Evolutionary conservation across 2,888 invertebrate species (phyloP).

Genomic region (Drosophila bunnanda): DNA sequence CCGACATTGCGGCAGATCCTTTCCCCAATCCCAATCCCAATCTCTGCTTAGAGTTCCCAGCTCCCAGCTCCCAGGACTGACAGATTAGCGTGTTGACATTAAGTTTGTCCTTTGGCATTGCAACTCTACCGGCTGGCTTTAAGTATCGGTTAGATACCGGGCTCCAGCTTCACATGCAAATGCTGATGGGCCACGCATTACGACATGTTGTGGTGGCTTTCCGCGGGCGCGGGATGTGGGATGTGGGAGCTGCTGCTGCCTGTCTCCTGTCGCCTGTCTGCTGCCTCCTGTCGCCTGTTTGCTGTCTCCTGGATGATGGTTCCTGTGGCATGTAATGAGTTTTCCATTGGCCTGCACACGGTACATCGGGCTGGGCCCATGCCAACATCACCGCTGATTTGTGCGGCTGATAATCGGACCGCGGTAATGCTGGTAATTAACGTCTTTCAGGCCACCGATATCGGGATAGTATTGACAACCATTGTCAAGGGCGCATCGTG

Average conservation of each 20-base stretch:
- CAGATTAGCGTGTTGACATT: conserved; percentile 73
- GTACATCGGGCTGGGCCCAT: conserved; percentile 47
- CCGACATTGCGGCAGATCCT: conserved; percentile 38
- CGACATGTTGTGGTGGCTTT: conserved; percentile 69
- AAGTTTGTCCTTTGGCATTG: conserved; percentile 49
- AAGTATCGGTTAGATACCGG: conserved; percentile 39
- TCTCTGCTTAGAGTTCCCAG: background rate
- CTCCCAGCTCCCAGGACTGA: conserved; percentile 35
- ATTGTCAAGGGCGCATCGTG: conserved; percentile 26
- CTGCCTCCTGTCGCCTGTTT: conserved; percentile 53
- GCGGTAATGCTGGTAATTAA: conserved; percentile 74
- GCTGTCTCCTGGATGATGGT: conserved; percentile 54
- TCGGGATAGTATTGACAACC: conserved; percentile 25
- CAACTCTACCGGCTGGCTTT: conserved; percentile 32
- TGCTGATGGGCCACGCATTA: conserved; percentile 61
- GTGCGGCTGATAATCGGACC: conserved; percentile 61
- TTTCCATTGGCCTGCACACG: conserved; percentile 61
- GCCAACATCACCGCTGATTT: conserved; percentile 49
- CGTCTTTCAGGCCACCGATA: conserved; percentile 67
- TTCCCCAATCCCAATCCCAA: conserved; percentile 14
- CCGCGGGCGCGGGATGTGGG: conserved; percentile 6
- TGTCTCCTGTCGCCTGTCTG: conserved; percentile 9
- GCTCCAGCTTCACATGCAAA: conserved; percentile 26
- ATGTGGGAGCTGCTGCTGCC: background rate
- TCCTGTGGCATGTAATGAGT: conserved; percentile 74